A percentile compares a stretch with the other conserved stretches of the same genome.
phyloP scores from a whole-genome alignment of 2,797 vertebrate genomes.

The Sebastes wilsoni region DNA sequence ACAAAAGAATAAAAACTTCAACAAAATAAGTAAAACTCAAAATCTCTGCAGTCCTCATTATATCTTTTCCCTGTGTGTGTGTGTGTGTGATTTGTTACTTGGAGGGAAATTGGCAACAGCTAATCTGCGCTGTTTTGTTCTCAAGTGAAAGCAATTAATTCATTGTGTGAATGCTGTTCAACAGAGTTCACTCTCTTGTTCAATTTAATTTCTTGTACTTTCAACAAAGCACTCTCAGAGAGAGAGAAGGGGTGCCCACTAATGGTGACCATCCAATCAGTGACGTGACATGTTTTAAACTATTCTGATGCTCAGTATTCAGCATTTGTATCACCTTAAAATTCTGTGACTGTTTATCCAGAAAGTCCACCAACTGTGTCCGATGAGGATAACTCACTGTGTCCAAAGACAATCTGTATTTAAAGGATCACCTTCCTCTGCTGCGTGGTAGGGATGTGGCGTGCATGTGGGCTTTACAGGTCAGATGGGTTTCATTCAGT shows the following conservation, averaged over 20 bases:
- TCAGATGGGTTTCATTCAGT: constrained; percentile 62
- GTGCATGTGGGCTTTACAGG: constrained; percentile 51
- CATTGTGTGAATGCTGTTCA: neutral
- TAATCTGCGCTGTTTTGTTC: neutral
- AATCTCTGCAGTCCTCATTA: neutral
- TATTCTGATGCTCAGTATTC: neutral
- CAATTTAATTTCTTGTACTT: neutral
- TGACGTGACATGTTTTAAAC: neutral
- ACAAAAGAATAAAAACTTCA: neutral
- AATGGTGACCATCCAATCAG: neutral
- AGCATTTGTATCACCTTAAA: neutral
- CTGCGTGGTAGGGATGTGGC: constrained; percentile 5
- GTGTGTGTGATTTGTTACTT: neutral
- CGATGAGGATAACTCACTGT: neutral
- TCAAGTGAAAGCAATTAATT: neutral
- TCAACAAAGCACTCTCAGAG: neutral
- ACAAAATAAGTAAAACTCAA: neutral
- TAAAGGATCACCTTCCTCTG: constrained; percentile 3
- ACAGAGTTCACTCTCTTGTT: too few species aligned
- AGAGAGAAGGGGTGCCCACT: neutral
- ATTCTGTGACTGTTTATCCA: neutral
- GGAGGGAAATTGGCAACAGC: neutral
- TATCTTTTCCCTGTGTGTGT: neutral
- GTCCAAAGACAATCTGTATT: neutral
- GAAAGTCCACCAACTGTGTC: neutral